These are phyloP conservation scores for Galerucella pusilla DNA, from an alignment of 2,888 invertebrate genomes.

Conservation along the genomic window DNA sequence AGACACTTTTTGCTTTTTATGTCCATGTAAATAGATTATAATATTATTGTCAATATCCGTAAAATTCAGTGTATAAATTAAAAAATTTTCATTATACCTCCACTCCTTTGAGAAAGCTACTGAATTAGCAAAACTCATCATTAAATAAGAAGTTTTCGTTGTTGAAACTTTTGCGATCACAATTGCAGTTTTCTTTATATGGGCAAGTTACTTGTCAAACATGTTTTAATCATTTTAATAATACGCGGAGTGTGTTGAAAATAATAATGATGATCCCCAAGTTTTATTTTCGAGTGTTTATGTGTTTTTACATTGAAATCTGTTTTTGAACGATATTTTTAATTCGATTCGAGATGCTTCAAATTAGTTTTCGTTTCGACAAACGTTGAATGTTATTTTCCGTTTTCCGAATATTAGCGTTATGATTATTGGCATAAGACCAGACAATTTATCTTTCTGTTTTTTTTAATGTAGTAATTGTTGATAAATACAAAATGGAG, in stretches of 20 bases:
- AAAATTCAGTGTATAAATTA: no score
- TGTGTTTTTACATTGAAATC: background rate
- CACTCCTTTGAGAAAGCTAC: no score
- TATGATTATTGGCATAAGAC: background rate
- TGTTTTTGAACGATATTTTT: background rate
- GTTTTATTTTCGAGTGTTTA: background rate
- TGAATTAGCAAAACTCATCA: no score
- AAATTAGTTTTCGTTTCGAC: background rate
- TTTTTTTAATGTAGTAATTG: background rate
- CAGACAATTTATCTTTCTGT: background rate
- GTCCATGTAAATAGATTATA: no score
- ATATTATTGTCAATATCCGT: no score
- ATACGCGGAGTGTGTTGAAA: no score
- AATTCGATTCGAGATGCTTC: background rate
- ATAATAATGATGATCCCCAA: background rate
- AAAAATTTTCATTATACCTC: no score
- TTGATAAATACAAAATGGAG: conserved; percentile 4
- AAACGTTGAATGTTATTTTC: background rate
- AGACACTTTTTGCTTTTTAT: no score
- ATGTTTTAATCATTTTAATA: background rate
- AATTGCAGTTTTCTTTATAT: background rate
- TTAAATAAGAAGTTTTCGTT: no score
- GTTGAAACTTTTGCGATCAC: no score
- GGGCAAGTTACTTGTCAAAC: no score
- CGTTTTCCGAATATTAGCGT: background rate